Evolutionary conservation across 1,140 invertebrate genomes (phyloP).

Genomic region (Bombus breviceps): DNA sequence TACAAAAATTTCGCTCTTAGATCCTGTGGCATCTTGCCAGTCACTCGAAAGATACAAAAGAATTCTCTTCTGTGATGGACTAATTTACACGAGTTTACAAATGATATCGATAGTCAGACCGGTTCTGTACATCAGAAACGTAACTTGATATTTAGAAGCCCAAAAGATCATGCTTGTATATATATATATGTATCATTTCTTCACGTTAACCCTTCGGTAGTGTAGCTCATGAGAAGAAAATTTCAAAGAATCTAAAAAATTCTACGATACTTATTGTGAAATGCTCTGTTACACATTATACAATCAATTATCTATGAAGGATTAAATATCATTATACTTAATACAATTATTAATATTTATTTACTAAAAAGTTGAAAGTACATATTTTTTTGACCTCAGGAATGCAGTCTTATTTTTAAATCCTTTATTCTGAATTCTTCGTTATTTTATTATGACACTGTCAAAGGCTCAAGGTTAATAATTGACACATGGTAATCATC

Average conservation of each 20-base stretch:
- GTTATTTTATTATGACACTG: not conserved
- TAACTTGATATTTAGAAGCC: conserved; percentile 16
- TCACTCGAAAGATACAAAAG: not conserved
- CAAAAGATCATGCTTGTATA: conserved; percentile 28
- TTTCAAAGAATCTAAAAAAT: no score
- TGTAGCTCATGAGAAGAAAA: not conserved
- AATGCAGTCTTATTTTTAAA: not conserved
- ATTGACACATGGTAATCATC: conserved; percentile 32
- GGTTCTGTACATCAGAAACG: not conserved
- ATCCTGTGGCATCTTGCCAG: not conserved
- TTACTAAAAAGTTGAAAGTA: no score
- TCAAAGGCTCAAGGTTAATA: not conserved
- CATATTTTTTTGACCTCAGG: no score
- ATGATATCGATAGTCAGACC: conserved; percentile 5
- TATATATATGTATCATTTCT: not conserved
- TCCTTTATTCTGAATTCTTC: not conserved
- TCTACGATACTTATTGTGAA: no score
- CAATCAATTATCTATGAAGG: no score
- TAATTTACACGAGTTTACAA: conserved; percentile 14
- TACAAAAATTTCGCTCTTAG: not conserved
- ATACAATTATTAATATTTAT: no score
- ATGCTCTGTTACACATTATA: no score
- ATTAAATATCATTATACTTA: no score
- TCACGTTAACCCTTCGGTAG: not conserved
- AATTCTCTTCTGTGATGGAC: not conserved